These are phyloP conservation scores for Brenthis ino DNA, from an alignment of 2,888 invertebrate species.

Conservation along the genomic window DNA sequence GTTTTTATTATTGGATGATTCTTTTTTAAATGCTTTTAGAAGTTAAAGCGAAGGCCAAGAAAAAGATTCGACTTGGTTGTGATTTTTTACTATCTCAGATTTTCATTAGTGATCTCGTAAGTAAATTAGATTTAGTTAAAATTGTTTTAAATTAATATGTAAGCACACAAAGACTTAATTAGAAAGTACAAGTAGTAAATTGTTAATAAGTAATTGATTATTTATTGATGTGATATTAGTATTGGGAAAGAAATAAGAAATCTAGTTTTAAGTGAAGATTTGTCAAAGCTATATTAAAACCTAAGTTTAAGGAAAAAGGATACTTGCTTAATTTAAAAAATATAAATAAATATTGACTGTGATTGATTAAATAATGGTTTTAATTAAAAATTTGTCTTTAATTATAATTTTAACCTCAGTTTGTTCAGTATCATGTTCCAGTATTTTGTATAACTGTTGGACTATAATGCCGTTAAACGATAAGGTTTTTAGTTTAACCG, in stretches of 20 bases:
- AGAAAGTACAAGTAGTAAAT: not conserved
- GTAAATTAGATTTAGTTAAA: no score
- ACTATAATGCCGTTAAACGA: constrained; percentile 27
- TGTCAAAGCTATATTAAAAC: no score
- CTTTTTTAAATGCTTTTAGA: constrained; percentile 1
- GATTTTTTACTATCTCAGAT: not conserved
- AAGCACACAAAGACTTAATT: not conserved
- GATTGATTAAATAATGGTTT: constrained; percentile 17
- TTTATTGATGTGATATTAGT: constrained; percentile 4
- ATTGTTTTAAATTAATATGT: no score
- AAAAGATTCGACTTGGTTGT: constrained; percentile 3
- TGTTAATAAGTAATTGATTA: constrained; percentile 6
- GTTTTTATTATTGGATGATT: constrained; percentile 1
- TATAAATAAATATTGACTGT: constrained; percentile 10
- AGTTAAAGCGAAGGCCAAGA: constrained; percentile 8
- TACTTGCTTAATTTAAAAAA: not conserved
- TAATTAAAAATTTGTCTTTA: constrained; percentile 13
- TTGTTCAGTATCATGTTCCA: constrained; percentile 1
- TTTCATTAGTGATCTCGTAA: no score
- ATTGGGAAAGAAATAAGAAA: constrained; percentile 1
- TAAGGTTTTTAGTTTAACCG: constrained; percentile 24
- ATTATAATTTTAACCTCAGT: constrained; percentile 2
- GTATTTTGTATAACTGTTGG: not conserved
- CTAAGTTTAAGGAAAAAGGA: constrained; percentile 2
- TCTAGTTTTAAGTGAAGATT: no score